A percentile compares a stretch with the other conserved stretches of the same genome.
These are phyloP conservation scores for Caenorhabditis briggsae DNA, from an alignment of 1,140 invertebrate genomes.

Conservation along the genomic window DNA sequence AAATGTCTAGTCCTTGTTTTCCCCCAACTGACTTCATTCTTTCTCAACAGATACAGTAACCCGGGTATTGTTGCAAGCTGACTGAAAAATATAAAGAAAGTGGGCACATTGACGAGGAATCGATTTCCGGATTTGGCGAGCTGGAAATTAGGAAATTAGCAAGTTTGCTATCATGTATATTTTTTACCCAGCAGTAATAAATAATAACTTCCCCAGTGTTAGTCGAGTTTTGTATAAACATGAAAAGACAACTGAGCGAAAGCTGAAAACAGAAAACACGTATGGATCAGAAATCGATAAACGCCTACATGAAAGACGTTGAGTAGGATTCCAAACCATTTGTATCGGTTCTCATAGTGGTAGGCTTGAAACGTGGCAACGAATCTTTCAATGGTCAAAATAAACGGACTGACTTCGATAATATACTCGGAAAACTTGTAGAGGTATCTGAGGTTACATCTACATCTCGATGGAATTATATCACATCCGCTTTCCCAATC, in stretches of 20 bases:
- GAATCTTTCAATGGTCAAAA: conserved; percentile 23
- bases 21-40: not conserved
- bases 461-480: conserved; percentile 11
- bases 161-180: not conserved
- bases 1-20: not conserved
- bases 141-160: not conserved
- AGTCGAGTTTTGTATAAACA: not conserved
- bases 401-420: conserved; percentile 19
- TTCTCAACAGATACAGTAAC: conserved; percentile 3
- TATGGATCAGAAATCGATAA: not conserved
- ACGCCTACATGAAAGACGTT: not conserved
- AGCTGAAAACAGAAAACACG: not conserved
- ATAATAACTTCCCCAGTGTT: not conserved
- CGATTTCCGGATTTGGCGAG: not conserved
- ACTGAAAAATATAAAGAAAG: conserved; percentile 6
- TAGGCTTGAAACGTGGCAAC: not conserved
- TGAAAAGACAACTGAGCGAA: not conserved
- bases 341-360: not conserved
- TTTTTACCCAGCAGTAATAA: conserved; percentile 31
- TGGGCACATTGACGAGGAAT: not conserved
- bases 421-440: not conserved
- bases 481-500: not conserved
- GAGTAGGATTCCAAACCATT: conserved; percentile 4
- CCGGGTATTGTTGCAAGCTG: not conserved
- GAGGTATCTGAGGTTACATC: not conserved